Base-by-base conservation (phyloP, 2,888 invertebrate genomes). In the Xylota sylvarum region DNA sequence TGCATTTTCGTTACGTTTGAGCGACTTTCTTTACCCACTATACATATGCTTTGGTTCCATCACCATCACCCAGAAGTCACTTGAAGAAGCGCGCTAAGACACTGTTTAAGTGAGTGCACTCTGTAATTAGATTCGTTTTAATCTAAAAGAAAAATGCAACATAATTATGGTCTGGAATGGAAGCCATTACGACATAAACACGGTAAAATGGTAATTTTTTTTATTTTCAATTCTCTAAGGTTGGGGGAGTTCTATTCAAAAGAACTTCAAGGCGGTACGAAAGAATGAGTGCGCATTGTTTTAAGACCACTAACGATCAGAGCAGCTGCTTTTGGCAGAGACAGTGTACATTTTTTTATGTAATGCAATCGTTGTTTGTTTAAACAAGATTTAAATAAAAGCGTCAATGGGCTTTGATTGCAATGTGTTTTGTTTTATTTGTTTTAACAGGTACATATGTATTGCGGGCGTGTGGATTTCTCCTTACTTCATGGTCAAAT, bases 1-100 rank as follows among this genome's bases (percentile, higher is more conserved):
- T 62, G 58, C 43, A 50, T 27, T 52, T 10, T 69, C 67, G 78
- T 83, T 79, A 74, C 79, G 70, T 78, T 78, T 77, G 56, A 79
- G 82, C 56, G 77, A 73, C 5, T 86, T 67, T 46, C 52, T 64
- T 64, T 48, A 10, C 64, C 23, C 23, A 23, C 23, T 23, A 23
- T 3, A 1, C 3, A 3, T 23, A 23, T 55, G 37, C 70, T 70
- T 52, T 19, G 55, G 48, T 37, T 64, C 52, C 52, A 65, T 58
- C 65, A 35, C 30, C 43, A 76, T n/a, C n/a, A n/a, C 40, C 5
- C 1, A 43, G n/a, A n/a, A 1, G 43, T 14, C n/a, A n/a, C n/a
- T n/a, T 14, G 37, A 50, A 37, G 50, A 43, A 55, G 67, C 48
- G n/a, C 40, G 9, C 37, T 9, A 64, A 70, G 69, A 50, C 19